Base-by-base conservation (phyloP, 2,797 vertebrate genomes). In the Anguilla megastoma region DNA sequence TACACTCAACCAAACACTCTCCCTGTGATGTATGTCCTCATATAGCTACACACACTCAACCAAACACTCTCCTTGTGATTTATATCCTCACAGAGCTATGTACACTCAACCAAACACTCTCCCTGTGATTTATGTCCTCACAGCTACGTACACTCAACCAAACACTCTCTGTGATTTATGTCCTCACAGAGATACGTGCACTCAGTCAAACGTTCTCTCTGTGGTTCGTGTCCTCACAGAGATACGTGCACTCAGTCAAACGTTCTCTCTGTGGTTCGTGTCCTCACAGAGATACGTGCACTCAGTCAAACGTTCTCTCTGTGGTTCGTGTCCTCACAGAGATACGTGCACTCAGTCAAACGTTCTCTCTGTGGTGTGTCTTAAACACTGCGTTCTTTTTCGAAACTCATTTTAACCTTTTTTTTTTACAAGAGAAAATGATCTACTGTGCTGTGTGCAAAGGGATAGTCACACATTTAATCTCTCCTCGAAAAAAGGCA, bases 341-440 rank as follows among this genome's bases (percentile, higher is more conserved):
- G 63, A 24, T n/a, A n/a, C 21, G 63, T 69, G 3, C 24, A 8
- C n/a, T 27, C 63, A 69, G 24, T 24, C 63, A 69, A 69, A 69
- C 63, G 14, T 18, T 10, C 24, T 63, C n/a, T n/a, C 63, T 69
- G 16, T 58, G 56, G 14, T 58, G 74, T 82, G 45, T 45, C 79
- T 48, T 82, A 48, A 82, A 82, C 79, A 24, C 79, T 50, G 21
- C 41, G n/a, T 82, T n/a, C 45, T 82, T 82, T 82, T 82, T 82
- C 0, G 45, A 79, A 79, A 82, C 41, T 48, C 45, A 71, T 52
- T 90, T 88, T 91, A 82, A 95, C 93, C 93, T 94, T 91, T 93
- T 91, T 93, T 93, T 52, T 12, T 8, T 89, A 92, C 85, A 80
- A 90, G 89, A 89, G 90, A 94, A 95, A 94, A 93, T 90, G 93